Evolutionary conservation across 2,113 vertebrate genomes (phyloP).

Genomic region (Rhinoderma darwinii): DNA sequence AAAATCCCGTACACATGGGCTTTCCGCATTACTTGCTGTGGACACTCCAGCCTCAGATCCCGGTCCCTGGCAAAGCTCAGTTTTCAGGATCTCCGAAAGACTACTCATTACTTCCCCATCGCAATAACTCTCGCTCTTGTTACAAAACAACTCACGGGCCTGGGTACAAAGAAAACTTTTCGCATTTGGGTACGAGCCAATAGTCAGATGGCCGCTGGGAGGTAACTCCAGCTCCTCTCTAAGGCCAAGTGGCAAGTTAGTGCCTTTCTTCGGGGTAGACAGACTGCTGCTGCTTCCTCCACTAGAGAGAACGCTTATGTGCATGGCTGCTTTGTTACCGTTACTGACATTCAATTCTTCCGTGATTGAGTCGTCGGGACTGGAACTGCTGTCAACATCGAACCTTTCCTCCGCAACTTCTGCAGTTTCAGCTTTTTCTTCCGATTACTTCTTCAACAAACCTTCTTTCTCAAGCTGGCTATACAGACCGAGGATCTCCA

Average conservation of each 20-base stretch:
- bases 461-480: constrained; percentile 84
- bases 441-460: constrained; percentile 70
- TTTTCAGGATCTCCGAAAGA: constrained; percentile 85
- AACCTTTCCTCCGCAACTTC: constrained; percentile 73
- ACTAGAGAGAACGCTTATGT: constrained; percentile 63
- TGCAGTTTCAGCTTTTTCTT: constrained; percentile 71
- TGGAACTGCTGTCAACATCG: constrained; percentile 56
- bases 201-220: constrained; percentile 77
- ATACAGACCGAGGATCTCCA: constrained; percentile 90
- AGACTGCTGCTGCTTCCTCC: constrained; percentile 68
- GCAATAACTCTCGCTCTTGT: constrained; percentile 96
- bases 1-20: constrained; percentile 80
- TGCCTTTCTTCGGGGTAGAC: constrained; percentile 43
- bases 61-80: constrained; percentile 81
- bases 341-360: constrained; percentile 71
- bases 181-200: constrained; percentile 93
- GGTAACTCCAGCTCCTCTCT: constrained; percentile 79
- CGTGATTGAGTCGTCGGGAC: constrained; percentile 58
- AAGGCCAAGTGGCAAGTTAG: constrained; percentile 61
- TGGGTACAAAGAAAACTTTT: constrained; percentile 96
- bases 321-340: constrained; percentile 64
- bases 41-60: constrained; percentile 61
- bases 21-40: constrained; percentile 68
- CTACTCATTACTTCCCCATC: constrained; percentile 83
- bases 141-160: constrained; percentile 93